Percentiles rank a stretch among this genome's conserved stretches.
Conservation (phyloP, 2,888 invertebrate species). For the Epistrophella euchroma region DNA sequence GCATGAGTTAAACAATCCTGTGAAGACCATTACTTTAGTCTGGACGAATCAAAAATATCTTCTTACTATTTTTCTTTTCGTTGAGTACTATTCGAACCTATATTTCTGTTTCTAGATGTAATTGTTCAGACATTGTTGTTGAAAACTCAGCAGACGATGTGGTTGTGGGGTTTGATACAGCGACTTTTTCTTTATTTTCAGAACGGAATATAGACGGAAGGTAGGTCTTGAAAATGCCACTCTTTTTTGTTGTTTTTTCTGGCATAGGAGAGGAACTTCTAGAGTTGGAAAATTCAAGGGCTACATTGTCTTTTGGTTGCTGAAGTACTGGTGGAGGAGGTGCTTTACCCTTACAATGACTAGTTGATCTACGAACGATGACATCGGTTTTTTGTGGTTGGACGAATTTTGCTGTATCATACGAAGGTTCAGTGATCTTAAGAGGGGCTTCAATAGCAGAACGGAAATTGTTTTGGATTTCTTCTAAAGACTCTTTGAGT, state of each 20-base stretch:
- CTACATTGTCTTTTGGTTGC: slow-evolving; percentile 64
- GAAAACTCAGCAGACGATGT: slow-evolving; percentile 12
- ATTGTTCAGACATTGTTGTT: slow-evolving; percentile 40
- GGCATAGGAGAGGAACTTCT: slow-evolving; percentile 62
- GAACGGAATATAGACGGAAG: slow-evolving; percentile 78
- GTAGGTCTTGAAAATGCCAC: slow-evolving; percentile 71
- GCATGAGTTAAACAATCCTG: slow-evolving; percentile 38
- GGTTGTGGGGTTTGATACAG: background rate
- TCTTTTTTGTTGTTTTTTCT: slow-evolving; percentile 64
- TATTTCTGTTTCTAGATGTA: slow-evolving; percentile 69
- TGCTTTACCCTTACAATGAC: slow-evolving; percentile 82
- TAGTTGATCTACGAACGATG: slow-evolving; percentile 74
- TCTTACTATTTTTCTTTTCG: slow-evolving; percentile 61
- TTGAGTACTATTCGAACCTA: slow-evolving; percentile 18
- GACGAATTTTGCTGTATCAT: slow-evolving; percentile 9
- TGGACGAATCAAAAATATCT: slow-evolving; percentile 47
- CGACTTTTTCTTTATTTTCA: slow-evolving; percentile 68
- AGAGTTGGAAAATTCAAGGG: slow-evolving; percentile 46
- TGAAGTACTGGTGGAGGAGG: slow-evolving; percentile 79
- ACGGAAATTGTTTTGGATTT: slow-evolving; percentile 80
- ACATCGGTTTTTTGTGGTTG: slow-evolving; percentile 35
- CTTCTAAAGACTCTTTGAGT: slow-evolving; percentile 78
- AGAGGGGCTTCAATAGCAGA: slow-evolving; percentile 77
- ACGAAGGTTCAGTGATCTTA: slow-evolving; percentile 20
- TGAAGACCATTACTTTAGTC: background rate